These are phyloP conservation scores for Ganaspis brasiliensis DNA, from an alignment of 2,888 invertebrate genomes.

Conservation along the genomic window DNA sequence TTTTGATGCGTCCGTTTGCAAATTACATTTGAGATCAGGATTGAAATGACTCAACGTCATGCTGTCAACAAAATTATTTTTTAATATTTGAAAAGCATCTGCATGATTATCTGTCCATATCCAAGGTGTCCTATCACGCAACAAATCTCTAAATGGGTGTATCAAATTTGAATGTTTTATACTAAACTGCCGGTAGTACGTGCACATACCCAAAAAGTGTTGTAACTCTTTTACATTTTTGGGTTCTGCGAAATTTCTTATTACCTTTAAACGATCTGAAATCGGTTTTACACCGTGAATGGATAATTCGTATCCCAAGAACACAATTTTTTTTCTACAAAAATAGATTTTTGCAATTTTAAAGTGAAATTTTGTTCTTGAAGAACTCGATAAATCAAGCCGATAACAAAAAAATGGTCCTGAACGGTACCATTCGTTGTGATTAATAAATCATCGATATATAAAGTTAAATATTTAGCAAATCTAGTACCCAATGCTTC, in stretches of 20 bases:
- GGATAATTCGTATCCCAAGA: slow-evolving; percentile 56
- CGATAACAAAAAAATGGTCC: slow-evolving; percentile 60
- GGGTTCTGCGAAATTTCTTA: slow-evolving; percentile 65
- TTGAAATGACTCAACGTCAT: slow-evolving; percentile 47
- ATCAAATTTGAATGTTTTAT: slow-evolving; percentile 49
- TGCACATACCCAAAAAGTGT: slow-evolving; percentile 61
- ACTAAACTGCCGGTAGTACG: slow-evolving; percentile 57
- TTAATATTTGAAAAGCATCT: slow-evolving; percentile 47
- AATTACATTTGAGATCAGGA: slow-evolving; percentile 37
- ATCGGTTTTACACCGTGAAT: slow-evolving; percentile 48
- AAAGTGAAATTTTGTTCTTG: slow-evolving; percentile 62
- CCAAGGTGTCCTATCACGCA: slow-evolving; percentile 54
- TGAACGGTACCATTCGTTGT: slow-evolving; percentile 58
- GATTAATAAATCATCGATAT: slow-evolving; percentile 70
- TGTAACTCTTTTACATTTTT: slow-evolving; percentile 65
- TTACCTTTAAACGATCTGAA: slow-evolving; percentile 59
- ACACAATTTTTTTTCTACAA: slow-evolving; percentile 59
- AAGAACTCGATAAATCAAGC: slow-evolving; percentile 57
- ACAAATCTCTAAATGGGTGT: slow-evolving; percentile 54
- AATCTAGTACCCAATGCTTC: background rate
- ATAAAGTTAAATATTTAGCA: slow-evolving; percentile 59
- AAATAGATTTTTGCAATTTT: slow-evolving; percentile 64
- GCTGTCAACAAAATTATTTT: slow-evolving; percentile 49
- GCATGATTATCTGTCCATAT: slow-evolving; percentile 52
- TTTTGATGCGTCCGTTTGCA: slow-evolving; percentile 54